A percentile compares a stretch with the other conserved stretches of the same genome.
Evolutionary conservation across 2,113 vertebrate species (phyloP).

Genomic region (Pseudopipra pipra): DNA sequence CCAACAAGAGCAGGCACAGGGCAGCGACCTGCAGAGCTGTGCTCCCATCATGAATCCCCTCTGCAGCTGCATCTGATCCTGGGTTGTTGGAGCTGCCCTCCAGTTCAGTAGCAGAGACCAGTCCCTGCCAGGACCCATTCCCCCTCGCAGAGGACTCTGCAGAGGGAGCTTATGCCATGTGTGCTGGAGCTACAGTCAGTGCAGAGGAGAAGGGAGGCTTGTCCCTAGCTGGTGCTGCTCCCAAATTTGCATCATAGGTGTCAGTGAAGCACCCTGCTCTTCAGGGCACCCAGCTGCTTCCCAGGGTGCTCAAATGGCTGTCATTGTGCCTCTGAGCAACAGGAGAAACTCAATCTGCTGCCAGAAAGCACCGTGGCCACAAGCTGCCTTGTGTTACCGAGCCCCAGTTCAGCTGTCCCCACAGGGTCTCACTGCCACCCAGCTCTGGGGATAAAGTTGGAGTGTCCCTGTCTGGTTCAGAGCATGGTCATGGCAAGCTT

Average conservation of each 20-base stretch:
- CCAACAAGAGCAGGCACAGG: background rate
- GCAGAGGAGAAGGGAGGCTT: background rate
- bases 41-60: background rate
- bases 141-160: rapidly evolving
- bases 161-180: background rate
- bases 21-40: background rate
- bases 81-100: background rate
- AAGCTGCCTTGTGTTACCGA: background rate
- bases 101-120: background rate
- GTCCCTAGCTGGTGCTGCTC: background rate
- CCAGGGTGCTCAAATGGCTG: background rate
- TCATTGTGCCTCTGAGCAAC: background rate
- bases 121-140: background rate
- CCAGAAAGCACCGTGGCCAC: background rate
- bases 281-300: background rate
- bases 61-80: background rate
- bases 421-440: background rate
- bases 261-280: background rate
- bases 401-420: background rate
- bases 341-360: background rate
- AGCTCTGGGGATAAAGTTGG: background rate
- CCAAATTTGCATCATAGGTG: rapidly evolving
- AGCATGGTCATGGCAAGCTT: background rate
- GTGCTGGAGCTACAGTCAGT: rapidly evolving
- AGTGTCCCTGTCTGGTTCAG: rapidly evolving